These are phyloP conservation scores for Ceratosolen fusciceps DNA, from an alignment of 1,140 invertebrate species.

Conservation along the genomic window DNA sequence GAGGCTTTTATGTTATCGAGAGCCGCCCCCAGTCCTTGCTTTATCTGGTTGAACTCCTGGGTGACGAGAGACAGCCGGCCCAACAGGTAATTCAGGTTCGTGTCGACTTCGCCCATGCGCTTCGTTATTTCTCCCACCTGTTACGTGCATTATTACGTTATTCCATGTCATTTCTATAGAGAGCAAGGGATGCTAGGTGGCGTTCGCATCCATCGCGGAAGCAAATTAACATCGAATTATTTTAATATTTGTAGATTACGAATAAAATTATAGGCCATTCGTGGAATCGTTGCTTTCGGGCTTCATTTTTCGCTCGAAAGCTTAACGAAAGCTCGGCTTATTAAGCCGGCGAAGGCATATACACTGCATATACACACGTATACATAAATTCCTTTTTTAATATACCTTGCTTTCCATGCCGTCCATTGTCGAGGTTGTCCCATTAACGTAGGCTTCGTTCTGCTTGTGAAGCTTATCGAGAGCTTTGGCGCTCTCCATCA, in stretches of 20 bases:
- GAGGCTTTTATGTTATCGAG: slow-evolving; percentile 81
- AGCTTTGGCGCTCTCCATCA: slow-evolving; percentile 81
- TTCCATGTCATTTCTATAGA: too few species aligned
- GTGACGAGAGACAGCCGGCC: slow-evolving; percentile 85
- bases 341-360: too few species aligned
- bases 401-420: slow-evolving; percentile 83
- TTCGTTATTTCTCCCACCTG: slow-evolving; percentile 83
- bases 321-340: too few species aligned
- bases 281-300: too few species aligned
- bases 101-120: slow-evolving; percentile 85
- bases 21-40: slow-evolving; percentile 79
- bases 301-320: too few species aligned
- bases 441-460: slow-evolving; percentile 86
- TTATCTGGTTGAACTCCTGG: slow-evolving; percentile 89
- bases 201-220: too few species aligned
- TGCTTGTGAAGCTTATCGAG: slow-evolving; percentile 84
- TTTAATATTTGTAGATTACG: too few species aligned
- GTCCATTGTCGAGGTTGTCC: slow-evolving; percentile 84
- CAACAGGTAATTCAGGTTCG: slow-evolving; percentile 88
- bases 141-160: neutral
- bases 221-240: too few species aligned
- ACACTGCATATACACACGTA: too few species aligned
- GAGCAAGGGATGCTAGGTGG: too few species aligned
- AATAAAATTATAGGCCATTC: too few species aligned
- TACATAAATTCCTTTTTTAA: too few species aligned